phyloP scores from a whole-genome alignment of 1,140 invertebrate genomes.

The Teleopsis dalmanni region DNA sequence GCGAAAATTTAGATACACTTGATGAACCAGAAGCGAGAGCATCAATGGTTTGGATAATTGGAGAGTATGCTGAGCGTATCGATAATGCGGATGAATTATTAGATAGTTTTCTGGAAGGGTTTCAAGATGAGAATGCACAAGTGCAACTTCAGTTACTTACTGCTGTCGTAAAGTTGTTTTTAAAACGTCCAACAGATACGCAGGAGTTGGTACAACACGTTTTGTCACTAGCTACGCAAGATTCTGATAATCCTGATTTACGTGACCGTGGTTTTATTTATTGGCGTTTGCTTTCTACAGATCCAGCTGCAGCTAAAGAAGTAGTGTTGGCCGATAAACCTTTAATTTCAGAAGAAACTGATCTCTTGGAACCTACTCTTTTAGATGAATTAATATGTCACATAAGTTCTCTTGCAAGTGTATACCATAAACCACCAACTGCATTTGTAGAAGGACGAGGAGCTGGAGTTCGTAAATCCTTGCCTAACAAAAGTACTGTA shows the following conservation, averaged over 20 bases:
- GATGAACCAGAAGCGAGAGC: constrained; percentile 99
- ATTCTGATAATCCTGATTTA: constrained; percentile 99
- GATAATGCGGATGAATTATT: constrained; percentile 98
- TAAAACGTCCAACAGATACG: constrained; percentile 96
- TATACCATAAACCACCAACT: constrained; percentile 98
- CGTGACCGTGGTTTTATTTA: constrained; percentile 99
- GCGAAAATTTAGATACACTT: constrained; percentile 97
- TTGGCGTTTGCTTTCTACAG: constrained; percentile 96
- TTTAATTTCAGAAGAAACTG: constrained; percentile 98
- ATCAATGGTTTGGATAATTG: constrained; percentile 99
- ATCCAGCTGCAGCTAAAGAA: constrained; percentile 97
- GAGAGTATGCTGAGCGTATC: constrained; percentile 97
- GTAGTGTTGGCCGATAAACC: constrained; percentile 99
- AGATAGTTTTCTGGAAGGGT: constrained; percentile 98
- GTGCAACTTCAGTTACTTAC: constrained; percentile 95
- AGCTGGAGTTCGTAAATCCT: constrained; percentile 59
- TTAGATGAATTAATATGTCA: constrained; percentile 98
- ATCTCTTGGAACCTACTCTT: constrained; percentile 94
- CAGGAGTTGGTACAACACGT: constrained; percentile 96
- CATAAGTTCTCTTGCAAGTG: constrained; percentile 95
- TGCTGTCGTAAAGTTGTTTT: constrained; percentile 96
- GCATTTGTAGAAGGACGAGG: constrained; percentile 91
- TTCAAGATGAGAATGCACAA: constrained; percentile 99
- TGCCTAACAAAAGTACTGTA: constrained; percentile 52
- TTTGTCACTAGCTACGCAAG: constrained; percentile 87